Conservation (phyloP, 1,140 invertebrate genomes). For the Drosophila athabasca region DNA sequence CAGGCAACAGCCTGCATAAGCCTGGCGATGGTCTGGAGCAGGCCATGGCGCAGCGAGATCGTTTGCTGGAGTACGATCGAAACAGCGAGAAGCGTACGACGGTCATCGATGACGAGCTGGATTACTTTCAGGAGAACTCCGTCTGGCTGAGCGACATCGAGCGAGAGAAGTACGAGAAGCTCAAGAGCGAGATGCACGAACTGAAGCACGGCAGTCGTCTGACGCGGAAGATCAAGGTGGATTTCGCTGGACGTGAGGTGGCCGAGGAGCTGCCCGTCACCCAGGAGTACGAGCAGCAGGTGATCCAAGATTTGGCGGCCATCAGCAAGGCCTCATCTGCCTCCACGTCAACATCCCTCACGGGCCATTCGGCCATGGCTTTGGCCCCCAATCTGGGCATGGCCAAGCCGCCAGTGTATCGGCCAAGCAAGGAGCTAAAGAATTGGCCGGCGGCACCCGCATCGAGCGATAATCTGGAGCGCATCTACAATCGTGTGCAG, state of each 20-base stretch:
- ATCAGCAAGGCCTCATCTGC: constrained; percentile 37
- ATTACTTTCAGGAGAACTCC: constrained; percentile 93
- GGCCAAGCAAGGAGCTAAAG: constrained; percentile 38
- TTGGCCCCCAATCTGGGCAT: constrained; percentile 52
- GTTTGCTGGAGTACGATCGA: constrained; percentile 93
- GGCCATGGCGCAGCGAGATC: constrained; percentile 92
- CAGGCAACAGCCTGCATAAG: neutral
- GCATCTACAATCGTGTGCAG: constrained; percentile 87
- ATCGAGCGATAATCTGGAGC: constrained; percentile 61
- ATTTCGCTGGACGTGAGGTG: constrained; percentile 90
- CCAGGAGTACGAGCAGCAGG: constrained; percentile 84
- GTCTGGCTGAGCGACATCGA: constrained; percentile 92
- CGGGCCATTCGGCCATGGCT: constrained; percentile 47
- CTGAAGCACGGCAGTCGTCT: constrained; percentile 89
- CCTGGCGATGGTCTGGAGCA: constrained; percentile 85
- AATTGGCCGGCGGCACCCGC: constrained; percentile 17
- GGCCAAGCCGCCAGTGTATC: constrained; percentile 42
- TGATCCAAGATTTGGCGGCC: constrained; percentile 82
- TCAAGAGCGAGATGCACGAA: constrained; percentile 88
- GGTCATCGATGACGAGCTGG: constrained; percentile 97
- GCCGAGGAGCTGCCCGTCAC: constrained; percentile 85
- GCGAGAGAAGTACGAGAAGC: constrained; percentile 87
- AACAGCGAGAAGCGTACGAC: constrained; percentile 93
- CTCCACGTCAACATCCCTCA: constrained; percentile 11
- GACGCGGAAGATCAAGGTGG: constrained; percentile 90